phyloP scores from a whole-genome alignment of 2,113 vertebrate species.

The Ploceus nigricollis region DNA sequence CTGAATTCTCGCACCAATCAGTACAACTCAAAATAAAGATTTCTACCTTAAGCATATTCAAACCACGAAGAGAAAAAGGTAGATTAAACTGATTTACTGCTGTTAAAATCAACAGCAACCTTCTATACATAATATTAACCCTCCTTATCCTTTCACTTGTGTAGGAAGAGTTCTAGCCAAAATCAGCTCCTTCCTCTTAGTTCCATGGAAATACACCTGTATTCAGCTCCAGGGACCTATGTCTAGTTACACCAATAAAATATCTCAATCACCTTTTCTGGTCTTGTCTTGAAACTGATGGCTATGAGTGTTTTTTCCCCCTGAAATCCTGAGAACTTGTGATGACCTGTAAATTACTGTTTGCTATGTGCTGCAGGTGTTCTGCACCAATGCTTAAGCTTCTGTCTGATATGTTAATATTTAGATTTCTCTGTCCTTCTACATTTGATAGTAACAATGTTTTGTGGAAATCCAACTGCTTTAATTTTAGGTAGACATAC shows the following conservation, averaged over 20 bases:
- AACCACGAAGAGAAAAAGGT: not conserved
- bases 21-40: not conserved
- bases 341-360: not conserved
- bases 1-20: not conserved
- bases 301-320: accelerated
- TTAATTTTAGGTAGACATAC: not conserved
- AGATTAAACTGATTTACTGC: not conserved
- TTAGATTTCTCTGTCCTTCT: not conserved
- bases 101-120: not conserved
- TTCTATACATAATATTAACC: not conserved
- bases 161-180: not conserved
- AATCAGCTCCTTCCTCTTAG: not conserved
- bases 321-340: not conserved
- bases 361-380: not conserved
- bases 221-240: not conserved
- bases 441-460: not conserved
- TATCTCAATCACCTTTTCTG: not conserved
- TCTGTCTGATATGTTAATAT: not conserved
- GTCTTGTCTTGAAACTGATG: not conserved
- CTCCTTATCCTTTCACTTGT: not conserved
- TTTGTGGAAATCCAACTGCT: not conserved
- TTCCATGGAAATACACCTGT: accelerated
- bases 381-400: not conserved
- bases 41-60: not conserved
- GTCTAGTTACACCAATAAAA: not conserved